phyloP scores from a whole-genome alignment of 2,888 invertebrate genomes.

The Cataglyphis altisquamis region DNA sequence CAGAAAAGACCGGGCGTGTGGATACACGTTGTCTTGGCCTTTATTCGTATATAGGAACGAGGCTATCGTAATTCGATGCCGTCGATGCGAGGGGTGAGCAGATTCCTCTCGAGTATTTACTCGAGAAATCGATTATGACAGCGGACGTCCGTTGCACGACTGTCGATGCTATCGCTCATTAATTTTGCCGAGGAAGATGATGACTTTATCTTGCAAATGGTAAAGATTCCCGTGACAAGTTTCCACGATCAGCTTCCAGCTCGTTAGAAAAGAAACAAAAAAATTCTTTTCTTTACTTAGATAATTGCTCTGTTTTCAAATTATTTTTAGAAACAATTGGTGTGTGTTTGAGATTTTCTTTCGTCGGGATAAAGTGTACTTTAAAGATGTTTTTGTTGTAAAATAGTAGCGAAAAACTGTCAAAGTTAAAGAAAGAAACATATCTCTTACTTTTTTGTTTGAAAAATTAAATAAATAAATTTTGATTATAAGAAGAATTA shows the following conservation, averaged over 20 bases:
- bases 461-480: no score
- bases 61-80: slow-evolving; percentile 66
- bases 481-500: no score
- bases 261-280: background rate
- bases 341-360: background rate
- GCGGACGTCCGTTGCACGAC: slow-evolving; percentile 46
- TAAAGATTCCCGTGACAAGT: background rate
- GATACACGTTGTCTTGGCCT: slow-evolving; percentile 65
- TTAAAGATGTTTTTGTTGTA: no score
- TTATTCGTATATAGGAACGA: slow-evolving; percentile 65
- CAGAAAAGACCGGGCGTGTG: slow-evolving; percentile 68
- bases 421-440: no score
- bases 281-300: no score
- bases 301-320: background rate
- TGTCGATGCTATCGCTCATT: slow-evolving; percentile 43
- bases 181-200: slow-evolving; percentile 24
- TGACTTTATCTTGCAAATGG: background rate
- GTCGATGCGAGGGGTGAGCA: slow-evolving; percentile 21
- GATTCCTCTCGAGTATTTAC: slow-evolving; percentile 57
- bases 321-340: background rate
- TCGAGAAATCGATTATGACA: slow-evolving; percentile 50
- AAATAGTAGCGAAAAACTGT: no score
- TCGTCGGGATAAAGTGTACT: background rate
- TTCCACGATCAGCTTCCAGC: background rate
- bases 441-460: no score